Evolutionary conservation across 2,797 vertebrate species (phyloP).

Genomic region (Ptychadena robeensis): DNA sequence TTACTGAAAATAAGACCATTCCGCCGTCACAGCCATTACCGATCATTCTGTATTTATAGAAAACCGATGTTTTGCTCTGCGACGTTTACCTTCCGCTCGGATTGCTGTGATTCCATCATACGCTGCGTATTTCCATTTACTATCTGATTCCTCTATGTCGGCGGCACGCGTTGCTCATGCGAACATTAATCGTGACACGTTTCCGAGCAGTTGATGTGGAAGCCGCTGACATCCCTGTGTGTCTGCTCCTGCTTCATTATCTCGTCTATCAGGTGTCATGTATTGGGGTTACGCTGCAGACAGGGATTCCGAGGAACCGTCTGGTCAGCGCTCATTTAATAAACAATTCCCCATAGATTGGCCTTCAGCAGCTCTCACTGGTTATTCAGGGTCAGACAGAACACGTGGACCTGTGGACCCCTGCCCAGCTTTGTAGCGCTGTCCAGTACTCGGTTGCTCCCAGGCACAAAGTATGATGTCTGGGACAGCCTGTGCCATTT

Average conservation of each 20-base stretch:
- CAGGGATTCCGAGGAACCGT: background rate
- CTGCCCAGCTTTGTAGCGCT: too few relatives aligned
- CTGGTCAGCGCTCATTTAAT: constrained; percentile 2
- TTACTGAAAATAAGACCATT: background rate
- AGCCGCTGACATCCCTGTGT: background rate
- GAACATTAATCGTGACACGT: background rate
- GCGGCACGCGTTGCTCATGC: background rate
- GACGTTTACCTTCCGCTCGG: background rate
- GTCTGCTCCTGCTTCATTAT: constrained; percentile 32
- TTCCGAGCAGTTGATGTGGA: background rate
- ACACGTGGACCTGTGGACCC: background rate
- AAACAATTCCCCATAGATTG: constrained; percentile 19
- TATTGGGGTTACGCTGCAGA: constrained; percentile 17
- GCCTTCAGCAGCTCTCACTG: constrained; percentile 7
- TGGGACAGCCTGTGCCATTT: too few relatives aligned
- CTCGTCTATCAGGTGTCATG: constrained; percentile 20
- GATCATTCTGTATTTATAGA: background rate
- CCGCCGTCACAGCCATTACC: background rate
- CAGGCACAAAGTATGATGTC: too few relatives aligned
- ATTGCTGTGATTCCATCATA: background rate
- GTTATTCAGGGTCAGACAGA: constrained; percentile 3
- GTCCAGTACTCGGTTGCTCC: too few relatives aligned
- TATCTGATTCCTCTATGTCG: background rate
- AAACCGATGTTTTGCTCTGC: background rate
- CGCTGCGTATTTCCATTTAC: background rate